Conservation (phyloP, 2,888 invertebrate genomes). For the Pherbina coryleti region DNA sequence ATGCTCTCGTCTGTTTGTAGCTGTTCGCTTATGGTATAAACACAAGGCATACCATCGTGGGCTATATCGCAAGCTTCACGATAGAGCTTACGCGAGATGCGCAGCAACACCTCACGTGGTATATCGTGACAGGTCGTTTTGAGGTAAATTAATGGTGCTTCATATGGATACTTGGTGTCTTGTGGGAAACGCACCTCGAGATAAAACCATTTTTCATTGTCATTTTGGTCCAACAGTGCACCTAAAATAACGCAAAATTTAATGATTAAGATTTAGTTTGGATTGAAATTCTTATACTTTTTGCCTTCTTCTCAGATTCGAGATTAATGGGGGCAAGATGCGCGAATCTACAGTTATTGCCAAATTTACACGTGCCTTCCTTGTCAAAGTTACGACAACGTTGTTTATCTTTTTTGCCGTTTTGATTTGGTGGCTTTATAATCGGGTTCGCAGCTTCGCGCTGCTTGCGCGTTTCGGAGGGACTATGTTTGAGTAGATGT, state of each 20-base stretch:
- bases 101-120: constrained; percentile 76
- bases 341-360: constrained; percentile 80
- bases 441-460: constrained; percentile 66
- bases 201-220: constrained; percentile 72
- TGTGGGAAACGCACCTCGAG: constrained; percentile 82
- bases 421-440: constrained; percentile 49
- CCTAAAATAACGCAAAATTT: constrained; percentile 9
- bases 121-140: constrained; percentile 75
- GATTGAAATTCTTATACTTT: constrained; percentile 31
- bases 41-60: constrained; percentile 77
- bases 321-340: constrained; percentile 71
- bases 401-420: constrained; percentile 62
- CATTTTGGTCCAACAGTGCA: constrained; percentile 58
- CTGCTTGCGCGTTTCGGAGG: constrained; percentile 70
- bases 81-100: constrained; percentile 76
- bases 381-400: constrained; percentile 74
- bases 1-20: constrained; percentile 79
- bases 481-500: constrained; percentile 74
- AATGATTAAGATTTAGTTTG: neutral
- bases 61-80: constrained; percentile 78
- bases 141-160: constrained; percentile 80
- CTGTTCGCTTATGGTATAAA: constrained; percentile 80
- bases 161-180: constrained; percentile 79
- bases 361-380: constrained; percentile 78
- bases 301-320: constrained; percentile 59